A percentile compares a stretch with the other conserved stretches of the same genome.
phyloP scores from a whole-genome alignment of 2,797 vertebrate species.

The Sus cebifrons region DNA sequence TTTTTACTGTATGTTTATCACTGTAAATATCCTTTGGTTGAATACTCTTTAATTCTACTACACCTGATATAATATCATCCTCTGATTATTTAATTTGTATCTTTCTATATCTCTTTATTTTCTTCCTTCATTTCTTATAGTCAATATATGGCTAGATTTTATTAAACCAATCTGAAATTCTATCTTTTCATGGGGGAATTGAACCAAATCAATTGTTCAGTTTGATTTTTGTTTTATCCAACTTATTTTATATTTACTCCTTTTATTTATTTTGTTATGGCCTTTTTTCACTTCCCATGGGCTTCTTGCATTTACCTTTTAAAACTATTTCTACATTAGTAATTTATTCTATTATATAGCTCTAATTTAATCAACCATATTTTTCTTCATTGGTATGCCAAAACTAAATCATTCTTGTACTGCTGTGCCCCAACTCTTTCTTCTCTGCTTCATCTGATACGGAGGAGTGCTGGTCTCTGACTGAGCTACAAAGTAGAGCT shows the following conservation, averaged over 20 bases:
- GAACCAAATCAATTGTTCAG: conserved; percentile 14
- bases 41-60: neutral
- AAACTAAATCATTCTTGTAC: conserved; percentile 25
- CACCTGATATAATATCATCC: neutral
- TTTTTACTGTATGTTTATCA: conserved; percentile 37
- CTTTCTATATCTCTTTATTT: conserved; percentile 21
- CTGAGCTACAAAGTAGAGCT: conserved; percentile 11
- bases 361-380: conserved; percentile 42
- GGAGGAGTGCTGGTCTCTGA: neutral
- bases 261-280: neutral
- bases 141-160: neutral
- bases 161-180: neutral
- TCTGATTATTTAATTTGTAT: neutral
- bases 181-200: conserved; percentile 2
- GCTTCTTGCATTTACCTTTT: neutral
- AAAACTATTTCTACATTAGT: neutral
- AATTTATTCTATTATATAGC: conserved; percentile 16
- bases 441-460: neutral
- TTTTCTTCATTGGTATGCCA: neutral
- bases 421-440: neutral
- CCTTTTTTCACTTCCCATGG: neutral
- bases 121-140: neutral
- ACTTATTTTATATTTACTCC: neutral
- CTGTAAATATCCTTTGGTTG: neutral
- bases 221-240: conserved; percentile 33